A percentile compares a stretch with the other conserved stretches of the same genome.
phyloP scores from a whole-genome alignment of 1,140 invertebrate species.

The Carposina sasakii region DNA sequence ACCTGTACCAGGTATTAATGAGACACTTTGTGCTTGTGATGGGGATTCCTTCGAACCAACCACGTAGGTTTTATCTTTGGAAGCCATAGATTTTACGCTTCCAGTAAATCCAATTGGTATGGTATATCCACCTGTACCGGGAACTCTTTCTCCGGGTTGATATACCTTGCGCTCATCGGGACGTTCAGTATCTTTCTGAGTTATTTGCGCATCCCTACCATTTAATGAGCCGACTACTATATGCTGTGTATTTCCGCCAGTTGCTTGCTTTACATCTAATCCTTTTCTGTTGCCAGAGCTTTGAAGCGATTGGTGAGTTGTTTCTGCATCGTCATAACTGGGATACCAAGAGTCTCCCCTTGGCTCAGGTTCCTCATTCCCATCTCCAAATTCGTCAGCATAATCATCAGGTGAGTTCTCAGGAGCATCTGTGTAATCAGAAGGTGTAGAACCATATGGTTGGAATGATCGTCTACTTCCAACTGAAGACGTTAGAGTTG shows the following conservation, averaged over 20 bases:
- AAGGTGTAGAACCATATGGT: slow-evolving; percentile 36
- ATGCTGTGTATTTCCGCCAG: slow-evolving; percentile 66
- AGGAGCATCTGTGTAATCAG: slow-evolving; percentile 53
- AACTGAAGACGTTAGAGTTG: slow-evolving; percentile 24
- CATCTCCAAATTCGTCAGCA: slow-evolving; percentile 45
- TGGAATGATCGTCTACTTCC: slow-evolving; percentile 47
- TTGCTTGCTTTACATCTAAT: slow-evolving; percentile 58
- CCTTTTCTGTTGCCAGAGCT: slow-evolving; percentile 40
- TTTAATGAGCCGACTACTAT: slow-evolving; percentile 71
- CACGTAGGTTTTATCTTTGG: slow-evolving; percentile 74
- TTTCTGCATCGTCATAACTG: slow-evolving; percentile 53
- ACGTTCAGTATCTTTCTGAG: slow-evolving; percentile 62
- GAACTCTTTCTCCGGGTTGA: slow-evolving; percentile 76
- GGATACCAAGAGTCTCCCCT: slow-evolving; percentile 68
- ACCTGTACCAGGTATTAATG: slow-evolving; percentile 72
- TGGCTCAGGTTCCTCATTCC: slow-evolving; percentile 60
- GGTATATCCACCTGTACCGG: slow-evolving; percentile 76
- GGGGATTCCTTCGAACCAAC: slow-evolving; percentile 72
- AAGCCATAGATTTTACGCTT: slow-evolving; percentile 75
- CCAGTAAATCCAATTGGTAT: slow-evolving; percentile 80
- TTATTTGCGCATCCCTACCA: slow-evolving; percentile 69
- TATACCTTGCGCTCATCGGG: slow-evolving; percentile 71
- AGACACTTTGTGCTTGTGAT: slow-evolving; percentile 78
- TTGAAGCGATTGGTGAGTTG: slow-evolving; percentile 57
- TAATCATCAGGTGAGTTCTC: slow-evolving; percentile 60